Base-by-base conservation (phyloP, 2,888 invertebrate genomes). In the Aleiodes leptofemur region DNA sequence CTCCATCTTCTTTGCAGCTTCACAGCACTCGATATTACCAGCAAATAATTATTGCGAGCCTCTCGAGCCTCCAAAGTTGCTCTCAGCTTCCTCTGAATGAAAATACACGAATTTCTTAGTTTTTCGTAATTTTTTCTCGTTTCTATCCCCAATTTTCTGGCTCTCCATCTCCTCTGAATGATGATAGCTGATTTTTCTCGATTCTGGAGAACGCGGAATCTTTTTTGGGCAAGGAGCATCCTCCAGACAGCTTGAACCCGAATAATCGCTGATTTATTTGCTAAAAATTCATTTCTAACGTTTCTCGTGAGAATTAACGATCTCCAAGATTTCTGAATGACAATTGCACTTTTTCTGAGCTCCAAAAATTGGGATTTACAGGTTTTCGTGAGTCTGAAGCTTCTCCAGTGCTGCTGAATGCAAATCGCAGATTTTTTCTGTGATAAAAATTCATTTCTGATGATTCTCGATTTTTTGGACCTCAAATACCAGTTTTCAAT, bases 401-500 rank as follows among this genome's bases (percentile, higher is more conserved):
- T 57, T 4, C 74, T 87, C 90, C 77, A 90, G 81, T 76, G 86
- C 78, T 78, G 90, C 88, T 85, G 82, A 9, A 84, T 78, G n/a
- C 8, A 34, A 13, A 57, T 59, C 1, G 76, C 77, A 0, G 84
- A 78, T 9, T 11, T 69, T 73, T 74, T 81, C 38, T 74, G 75
- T 13, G 23, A 48, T 6, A 66, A 29, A 48, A 78, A 81, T 0
- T 80, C 61, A 0, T 77, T 51, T 6, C 82, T 82, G 1, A 75
- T 38, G 0, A 43, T 34, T 72, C 77, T 78, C 4, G 80, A 76
- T 1, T 59, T 29, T 11, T 78, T 53, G 7, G 72, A 56, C 29
- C 77, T 76, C 16, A 79, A 76, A 79, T 91, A 92, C 90, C 91
- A 92, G 11, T 84, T 84, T 83, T 93, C 91, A 69, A 93, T 92